Evolutionary conservation across 2,888 invertebrate genomes (phyloP).

Genomic region (Hybos culiciformis): DNA sequence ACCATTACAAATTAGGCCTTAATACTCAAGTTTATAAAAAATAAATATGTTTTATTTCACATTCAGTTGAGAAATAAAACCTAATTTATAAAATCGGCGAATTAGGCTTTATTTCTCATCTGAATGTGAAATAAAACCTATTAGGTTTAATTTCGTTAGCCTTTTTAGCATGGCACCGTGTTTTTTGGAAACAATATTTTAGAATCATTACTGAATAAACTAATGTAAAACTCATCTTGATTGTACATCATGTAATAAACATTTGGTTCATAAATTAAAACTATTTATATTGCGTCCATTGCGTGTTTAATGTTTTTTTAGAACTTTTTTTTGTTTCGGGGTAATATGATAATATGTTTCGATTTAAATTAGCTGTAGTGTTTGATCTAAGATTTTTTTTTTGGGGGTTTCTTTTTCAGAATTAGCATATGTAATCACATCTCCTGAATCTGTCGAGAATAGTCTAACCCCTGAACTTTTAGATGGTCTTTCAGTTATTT

Average conservation of each 20-base stretch:
- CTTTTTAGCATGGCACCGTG: too few relatives aligned
- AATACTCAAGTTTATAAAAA: too few relatives aligned
- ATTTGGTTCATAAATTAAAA: not conserved
- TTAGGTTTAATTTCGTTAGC: too few relatives aligned
- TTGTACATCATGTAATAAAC: not conserved
- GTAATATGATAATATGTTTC: not conserved
- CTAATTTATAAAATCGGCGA: too few relatives aligned
- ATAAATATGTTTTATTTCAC: too few relatives aligned
- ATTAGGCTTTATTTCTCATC: too few relatives aligned
- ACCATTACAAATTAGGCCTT: too few relatives aligned
- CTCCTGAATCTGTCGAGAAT: not conserved
- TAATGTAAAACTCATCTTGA: not conserved
- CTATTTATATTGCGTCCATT: not conserved
- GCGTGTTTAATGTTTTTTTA: not conserved
- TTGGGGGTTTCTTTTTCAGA: not conserved
- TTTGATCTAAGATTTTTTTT: not conserved
- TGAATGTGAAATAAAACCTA: too few relatives aligned
- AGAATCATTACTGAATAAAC: not conserved
- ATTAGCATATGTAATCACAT: not conserved
- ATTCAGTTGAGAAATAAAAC: too few relatives aligned
- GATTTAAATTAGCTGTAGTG: not conserved
- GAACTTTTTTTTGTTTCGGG: not conserved
- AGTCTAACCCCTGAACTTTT: not conserved
- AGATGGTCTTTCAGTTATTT: not conserved
- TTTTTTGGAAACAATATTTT: not conserved